Evolutionary conservation across 2,797 vertebrate genomes (phyloP).

Genomic region (Moxostoma hubbsi): DNA sequence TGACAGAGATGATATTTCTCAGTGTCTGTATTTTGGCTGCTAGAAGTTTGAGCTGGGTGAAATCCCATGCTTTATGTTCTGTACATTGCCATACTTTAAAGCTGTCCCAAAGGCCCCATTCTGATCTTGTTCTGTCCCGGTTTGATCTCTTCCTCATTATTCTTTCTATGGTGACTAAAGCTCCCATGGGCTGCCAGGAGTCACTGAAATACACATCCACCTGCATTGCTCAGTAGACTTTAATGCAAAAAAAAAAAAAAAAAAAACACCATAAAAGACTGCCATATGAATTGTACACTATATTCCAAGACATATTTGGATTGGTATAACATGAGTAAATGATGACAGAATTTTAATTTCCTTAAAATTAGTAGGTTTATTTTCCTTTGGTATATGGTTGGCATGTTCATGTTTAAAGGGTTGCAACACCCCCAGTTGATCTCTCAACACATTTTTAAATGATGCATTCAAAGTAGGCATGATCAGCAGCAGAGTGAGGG

Average conservation of each 20-base stretch:
- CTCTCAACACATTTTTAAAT: too few species aligned
- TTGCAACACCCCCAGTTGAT: too few species aligned
- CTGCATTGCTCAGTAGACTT: background rate
- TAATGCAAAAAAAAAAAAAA: background rate
- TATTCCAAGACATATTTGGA: too few species aligned
- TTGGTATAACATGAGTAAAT: too few species aligned
- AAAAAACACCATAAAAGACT: too few species aligned
- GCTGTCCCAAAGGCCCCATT: conserved; percentile 25
- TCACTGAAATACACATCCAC: conserved; percentile 20
- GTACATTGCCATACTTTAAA: conserved; percentile 14
- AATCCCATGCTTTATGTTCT: conserved; percentile 26
- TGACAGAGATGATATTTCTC: conserved; percentile 15
- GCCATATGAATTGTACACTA: too few species aligned
- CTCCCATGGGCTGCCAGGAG: conserved; percentile 1
- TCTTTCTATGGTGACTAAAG: conserved; percentile 10
- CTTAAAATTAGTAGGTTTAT: background rate
- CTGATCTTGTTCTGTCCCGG: background rate
- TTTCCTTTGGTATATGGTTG: background rate
- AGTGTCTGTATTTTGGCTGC: conserved; percentile 13
- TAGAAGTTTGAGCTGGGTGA: conserved; percentile 9
- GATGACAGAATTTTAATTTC: too few species aligned
- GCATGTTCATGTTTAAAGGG: background rate
- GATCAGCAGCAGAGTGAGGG: too few species aligned
- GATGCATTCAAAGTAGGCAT: too few species aligned
- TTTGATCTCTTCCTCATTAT: conserved; percentile 36